Conservation (phyloP, 2,113 vertebrate species). For the Apeltes quadracus region DNA sequence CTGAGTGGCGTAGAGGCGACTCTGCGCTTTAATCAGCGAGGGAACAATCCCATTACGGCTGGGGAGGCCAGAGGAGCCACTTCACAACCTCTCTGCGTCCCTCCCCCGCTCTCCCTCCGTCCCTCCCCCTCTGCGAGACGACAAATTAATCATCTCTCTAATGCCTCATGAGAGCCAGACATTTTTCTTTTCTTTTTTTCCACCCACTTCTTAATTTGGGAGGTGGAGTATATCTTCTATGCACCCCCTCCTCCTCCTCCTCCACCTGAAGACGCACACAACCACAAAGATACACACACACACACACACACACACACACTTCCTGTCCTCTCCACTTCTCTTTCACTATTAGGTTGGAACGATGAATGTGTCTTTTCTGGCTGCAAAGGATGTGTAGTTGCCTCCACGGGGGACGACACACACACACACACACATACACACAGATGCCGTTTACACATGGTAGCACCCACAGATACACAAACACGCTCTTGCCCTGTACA, state of each 20-base stretch:
- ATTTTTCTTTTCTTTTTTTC: conserved; percentile 37
- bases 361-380: conserved; percentile 70
- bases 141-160: conserved; percentile 77
- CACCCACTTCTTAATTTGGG: conserved; percentile 48
- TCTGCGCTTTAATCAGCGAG: conserved; percentile 74
- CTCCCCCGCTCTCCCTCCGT: neutral
- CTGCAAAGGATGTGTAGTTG: conserved; percentile 38
- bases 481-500: neutral
- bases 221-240: conserved; percentile 61
- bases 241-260: conserved; percentile 5
- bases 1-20: neutral
- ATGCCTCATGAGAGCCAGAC: conserved; percentile 63
- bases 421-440: neutral
- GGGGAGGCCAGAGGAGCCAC: conserved; percentile 54
- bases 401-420: conserved; percentile 19
- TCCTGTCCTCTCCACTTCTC: conserved; percentile 25
- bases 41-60: conserved; percentile 69
- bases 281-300: conserved; percentile 14
- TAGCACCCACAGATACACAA: neutral
- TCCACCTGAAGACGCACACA: neutral
- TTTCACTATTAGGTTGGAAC: conserved; percentile 54
- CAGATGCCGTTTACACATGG: no score
- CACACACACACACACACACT: conserved; percentile 14
- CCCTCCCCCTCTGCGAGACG: conserved; percentile 14
- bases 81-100: conserved; percentile 39